Base-by-base conservation (phyloP, 2,888 invertebrate genomes). In the Achlya flavicornis region DNA sequence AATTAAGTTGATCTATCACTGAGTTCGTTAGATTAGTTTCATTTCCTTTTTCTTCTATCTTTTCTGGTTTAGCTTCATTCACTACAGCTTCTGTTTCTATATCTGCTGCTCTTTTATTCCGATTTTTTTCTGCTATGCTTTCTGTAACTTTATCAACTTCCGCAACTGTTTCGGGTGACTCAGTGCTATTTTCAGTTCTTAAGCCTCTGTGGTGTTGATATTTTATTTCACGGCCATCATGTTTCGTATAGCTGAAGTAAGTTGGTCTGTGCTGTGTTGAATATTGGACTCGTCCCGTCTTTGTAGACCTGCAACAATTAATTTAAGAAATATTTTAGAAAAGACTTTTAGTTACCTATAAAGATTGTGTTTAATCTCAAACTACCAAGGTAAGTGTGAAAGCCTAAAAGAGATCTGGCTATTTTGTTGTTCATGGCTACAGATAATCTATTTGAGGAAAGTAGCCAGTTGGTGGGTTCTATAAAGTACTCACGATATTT, bases 211-310 rank as follows among this genome's bases (percentile, higher is more conserved):
- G 67, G 8, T 66, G 66, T 8, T 61, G 62, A 4, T 62, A 53
- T 1, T 48, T 58, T 4, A 58, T 66, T 0, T 72, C 43, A 1
- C 26, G 19, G 12, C 60, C 68, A 0, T 61, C 7, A 32, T 83
- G 70, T 38, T 76, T 83, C 0, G 90, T 90, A 0, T 85, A 83
- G 19, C 75, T 75, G 4, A 12, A 6, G 4, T 73, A 72, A 0
- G 64, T 5, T 0, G 90, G 90, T 63, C 86, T 73, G 26, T 88
- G 84, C 8, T 88, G 74, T 0, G 90, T 89, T 0, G 81, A 84
- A 68, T 83, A 64, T 5, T 16, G 67, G 0, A 85, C 78, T 0
- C 59, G 5, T 0, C 88, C 86, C 0, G 73, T 73, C 66, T 84
- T 85, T 0, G 89, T 89, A 0, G 87, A 84, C 46, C 63, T 78